Evolutionary conservation across 2,113 vertebrate species (phyloP).

Genomic region (Tapirus terrestris): DNA sequence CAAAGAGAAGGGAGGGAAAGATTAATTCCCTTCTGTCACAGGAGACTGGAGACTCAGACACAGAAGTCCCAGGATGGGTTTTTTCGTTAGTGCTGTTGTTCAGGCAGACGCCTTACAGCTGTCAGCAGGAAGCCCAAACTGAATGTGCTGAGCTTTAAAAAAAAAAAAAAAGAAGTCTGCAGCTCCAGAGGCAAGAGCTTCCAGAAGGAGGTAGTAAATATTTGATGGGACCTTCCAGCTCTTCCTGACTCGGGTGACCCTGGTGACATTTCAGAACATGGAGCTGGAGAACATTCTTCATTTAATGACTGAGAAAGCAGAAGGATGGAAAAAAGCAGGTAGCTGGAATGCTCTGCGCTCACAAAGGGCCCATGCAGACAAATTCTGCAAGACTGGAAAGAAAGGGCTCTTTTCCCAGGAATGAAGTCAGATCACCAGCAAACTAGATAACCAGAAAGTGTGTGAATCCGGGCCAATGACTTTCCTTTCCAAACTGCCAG

Average conservation of each 20-base stretch:
- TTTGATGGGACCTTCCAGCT: conserved; percentile 77
- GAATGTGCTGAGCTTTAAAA: conserved; percentile 15
- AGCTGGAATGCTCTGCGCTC: neutral
- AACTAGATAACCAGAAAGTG: neutral
- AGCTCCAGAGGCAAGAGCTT: conserved; percentile 5
- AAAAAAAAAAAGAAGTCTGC: neutral
- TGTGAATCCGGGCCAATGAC: neutral
- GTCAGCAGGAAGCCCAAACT: conserved; percentile 41
- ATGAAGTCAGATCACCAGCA: neutral
- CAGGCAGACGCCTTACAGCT: neutral
- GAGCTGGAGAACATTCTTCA: conserved; percentile 20
- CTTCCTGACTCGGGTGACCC: conserved; percentile 74
- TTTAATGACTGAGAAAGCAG: neutral
- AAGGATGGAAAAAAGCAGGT: neutral
- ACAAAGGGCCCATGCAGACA: neutral
- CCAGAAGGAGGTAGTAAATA: conserved; percentile 76
- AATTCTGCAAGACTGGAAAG: neutral
- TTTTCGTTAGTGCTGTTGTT: neutral
- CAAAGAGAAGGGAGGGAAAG: neutral
- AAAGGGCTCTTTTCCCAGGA: neutral
- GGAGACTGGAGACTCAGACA: neutral
- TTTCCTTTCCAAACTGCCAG: neutral
- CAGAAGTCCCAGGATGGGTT: neutral
- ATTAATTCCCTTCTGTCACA: neutral
- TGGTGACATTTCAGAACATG: conserved; percentile 75